phyloP scores from a whole-genome alignment of 1,140 invertebrate species.

The Ips typographus region DNA sequence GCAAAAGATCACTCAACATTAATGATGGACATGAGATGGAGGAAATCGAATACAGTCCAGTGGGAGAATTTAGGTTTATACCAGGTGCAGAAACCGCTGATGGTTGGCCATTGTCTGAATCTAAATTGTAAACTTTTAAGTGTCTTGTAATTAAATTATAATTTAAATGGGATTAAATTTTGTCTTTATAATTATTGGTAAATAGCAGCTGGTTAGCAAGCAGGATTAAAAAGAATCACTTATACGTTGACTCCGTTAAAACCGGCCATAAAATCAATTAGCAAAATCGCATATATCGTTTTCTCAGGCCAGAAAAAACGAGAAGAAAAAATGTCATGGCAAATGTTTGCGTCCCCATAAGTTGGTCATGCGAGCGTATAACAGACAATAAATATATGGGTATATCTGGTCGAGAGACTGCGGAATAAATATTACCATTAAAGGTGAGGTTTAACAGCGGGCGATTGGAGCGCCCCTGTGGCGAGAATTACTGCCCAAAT shows the following conservation, averaged over 20 bases:
- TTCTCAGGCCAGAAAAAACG: slow-evolving; percentile 1
- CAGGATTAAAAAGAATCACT: no score
- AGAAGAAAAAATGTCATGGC: slow-evolving; percentile 29
- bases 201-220: no score
- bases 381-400: slow-evolving; percentile 35
- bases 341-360: slow-evolving; percentile 33
- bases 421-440: slow-evolving; percentile 53
- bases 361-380: slow-evolving; percentile 20
- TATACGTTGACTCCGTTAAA: not conserved
- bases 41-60: not conserved
- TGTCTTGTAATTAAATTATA: no score
- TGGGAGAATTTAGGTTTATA: slow-evolving; percentile 16
- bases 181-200: no score
- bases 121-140: no score
- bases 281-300: not conserved
- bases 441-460: slow-evolving; percentile 53
- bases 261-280: slow-evolving; percentile 26
- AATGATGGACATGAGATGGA: not conserved
- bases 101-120: no score
- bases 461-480: slow-evolving; percentile 44
- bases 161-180: no score
- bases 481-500: slow-evolving; percentile 54
- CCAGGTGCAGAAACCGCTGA: not conserved
- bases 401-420: slow-evolving; percentile 31
- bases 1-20: no score